phyloP scores from a whole-genome alignment of 2,113 vertebrate genomes.

The Tetraodon nigroviridis region DNA sequence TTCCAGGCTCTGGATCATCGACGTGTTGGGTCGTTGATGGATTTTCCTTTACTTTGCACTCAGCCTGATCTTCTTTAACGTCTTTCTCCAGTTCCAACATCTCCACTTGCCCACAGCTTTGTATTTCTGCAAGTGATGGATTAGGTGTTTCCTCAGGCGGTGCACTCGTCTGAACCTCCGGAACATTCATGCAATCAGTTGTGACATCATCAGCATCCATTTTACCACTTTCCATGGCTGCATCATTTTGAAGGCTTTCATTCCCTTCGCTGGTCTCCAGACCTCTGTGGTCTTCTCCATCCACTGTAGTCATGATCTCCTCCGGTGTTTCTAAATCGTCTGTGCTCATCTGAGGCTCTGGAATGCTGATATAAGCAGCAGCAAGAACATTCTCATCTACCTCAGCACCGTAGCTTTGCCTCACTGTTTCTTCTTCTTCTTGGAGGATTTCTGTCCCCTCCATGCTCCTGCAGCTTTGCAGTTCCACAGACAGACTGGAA shows the following conservation, averaged over 20 bases:
- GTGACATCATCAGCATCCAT: too few relatives aligned
- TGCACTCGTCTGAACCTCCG: too few relatives aligned
- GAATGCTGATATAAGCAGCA: neutral
- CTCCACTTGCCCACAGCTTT: too few relatives aligned
- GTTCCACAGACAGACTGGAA: neutral
- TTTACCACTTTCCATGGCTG: too few relatives aligned
- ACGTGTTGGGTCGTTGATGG: neutral
- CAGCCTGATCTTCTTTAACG: neutral
- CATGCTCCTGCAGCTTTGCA: neutral
- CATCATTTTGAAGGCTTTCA: too few relatives aligned
- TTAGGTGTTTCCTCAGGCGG: too few relatives aligned
- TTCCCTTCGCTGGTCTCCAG: neutral
- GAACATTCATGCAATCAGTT: too few relatives aligned
- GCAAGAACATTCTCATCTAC: neutral
- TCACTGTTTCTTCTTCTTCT: neutral
- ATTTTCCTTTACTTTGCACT: conserved; percentile 1
- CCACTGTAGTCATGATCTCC: neutral
- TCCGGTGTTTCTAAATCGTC: neutral
- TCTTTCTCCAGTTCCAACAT: too few relatives aligned
- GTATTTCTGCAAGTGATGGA: too few relatives aligned
- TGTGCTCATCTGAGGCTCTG: neutral
- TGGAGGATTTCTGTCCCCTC: neutral
- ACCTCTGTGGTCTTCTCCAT: neutral
- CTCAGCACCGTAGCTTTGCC: neutral
- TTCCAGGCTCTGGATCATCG: neutral